These are phyloP conservation scores for Periparus ater DNA, from an alignment of 2,797 vertebrate species.

Conservation along the genomic window DNA sequence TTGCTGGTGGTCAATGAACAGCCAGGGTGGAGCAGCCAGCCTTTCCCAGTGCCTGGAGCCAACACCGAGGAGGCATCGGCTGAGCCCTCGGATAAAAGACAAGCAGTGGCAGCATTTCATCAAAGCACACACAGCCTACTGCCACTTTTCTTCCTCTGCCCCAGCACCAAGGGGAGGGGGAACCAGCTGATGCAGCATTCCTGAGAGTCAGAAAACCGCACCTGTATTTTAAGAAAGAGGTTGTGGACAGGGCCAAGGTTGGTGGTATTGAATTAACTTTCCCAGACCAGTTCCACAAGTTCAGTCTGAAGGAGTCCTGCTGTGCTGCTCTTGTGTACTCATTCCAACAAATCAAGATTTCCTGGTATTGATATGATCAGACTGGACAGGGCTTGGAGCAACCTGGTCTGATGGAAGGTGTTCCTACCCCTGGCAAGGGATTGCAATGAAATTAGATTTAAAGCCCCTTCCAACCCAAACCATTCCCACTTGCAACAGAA, in stretches of 20 bases:
- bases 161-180: neutral
- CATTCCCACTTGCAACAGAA: neutral
- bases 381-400: neutral
- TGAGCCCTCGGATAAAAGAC: neutral
- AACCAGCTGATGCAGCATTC: conserved; percentile 6
- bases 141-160: neutral
- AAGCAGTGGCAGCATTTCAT: neutral
- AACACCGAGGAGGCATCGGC: accelerated
- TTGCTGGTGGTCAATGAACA: neutral
- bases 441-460: neutral
- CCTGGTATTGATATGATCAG: neutral
- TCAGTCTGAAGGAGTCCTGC: neutral
- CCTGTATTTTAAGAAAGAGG: neutral
- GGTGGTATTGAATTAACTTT: neutral
- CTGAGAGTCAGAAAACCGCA: neutral
- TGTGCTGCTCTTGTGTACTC: neutral
- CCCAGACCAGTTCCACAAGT: neutral
- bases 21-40: neutral
- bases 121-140: neutral
- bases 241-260: neutral
- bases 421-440: neutral
- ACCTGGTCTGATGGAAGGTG: neutral
- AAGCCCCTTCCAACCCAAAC: neutral
- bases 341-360: neutral
- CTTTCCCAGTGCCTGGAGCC: neutral